Percentiles rank a stretch among this genome's conserved stretches.
Evolutionary conservation across 2,113 vertebrate species (phyloP).

Genomic region (Camelus bactrianus): DNA sequence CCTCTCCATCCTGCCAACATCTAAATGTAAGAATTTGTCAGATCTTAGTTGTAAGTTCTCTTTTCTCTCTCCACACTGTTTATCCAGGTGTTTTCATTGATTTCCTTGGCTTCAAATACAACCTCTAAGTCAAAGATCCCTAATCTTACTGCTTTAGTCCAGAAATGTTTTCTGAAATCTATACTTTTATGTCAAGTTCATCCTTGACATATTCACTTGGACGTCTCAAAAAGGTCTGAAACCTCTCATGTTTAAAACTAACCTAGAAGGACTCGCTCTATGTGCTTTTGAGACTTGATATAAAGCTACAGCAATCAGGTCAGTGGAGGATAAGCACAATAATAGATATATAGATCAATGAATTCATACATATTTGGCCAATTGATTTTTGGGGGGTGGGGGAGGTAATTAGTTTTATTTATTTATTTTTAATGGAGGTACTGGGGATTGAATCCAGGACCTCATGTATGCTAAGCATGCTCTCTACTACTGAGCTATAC

Average conservation of each 20-base stretch:
- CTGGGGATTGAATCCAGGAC: no score
- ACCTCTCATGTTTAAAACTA: neutral
- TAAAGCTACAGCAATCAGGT: neutral
- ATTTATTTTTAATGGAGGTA: no score
- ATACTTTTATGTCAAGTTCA: neutral
- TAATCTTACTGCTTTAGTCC: neutral
- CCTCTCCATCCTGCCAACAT: neutral
- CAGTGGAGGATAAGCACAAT: neutral
- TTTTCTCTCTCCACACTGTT: neutral
- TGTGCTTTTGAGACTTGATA: slow-evolving; percentile 5
- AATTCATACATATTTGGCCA: neutral
- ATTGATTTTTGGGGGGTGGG: neutral
- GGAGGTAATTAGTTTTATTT: no score
- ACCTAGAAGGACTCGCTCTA: neutral
- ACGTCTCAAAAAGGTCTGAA: neutral
- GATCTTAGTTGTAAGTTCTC: neutral
- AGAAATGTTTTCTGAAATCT: neutral
- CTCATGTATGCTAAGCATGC: no score
- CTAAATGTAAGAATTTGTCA: neutral
- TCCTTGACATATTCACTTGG: neutral
- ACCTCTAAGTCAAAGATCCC: neutral
- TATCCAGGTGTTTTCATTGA: neutral
- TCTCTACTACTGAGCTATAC: no score
- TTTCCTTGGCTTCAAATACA: slow-evolving; percentile 49
- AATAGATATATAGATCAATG: neutral